These are phyloP conservation scores for Pempheris klunzingeri DNA, from an alignment of 2,797 vertebrate species.

Conservation along the genomic window DNA sequence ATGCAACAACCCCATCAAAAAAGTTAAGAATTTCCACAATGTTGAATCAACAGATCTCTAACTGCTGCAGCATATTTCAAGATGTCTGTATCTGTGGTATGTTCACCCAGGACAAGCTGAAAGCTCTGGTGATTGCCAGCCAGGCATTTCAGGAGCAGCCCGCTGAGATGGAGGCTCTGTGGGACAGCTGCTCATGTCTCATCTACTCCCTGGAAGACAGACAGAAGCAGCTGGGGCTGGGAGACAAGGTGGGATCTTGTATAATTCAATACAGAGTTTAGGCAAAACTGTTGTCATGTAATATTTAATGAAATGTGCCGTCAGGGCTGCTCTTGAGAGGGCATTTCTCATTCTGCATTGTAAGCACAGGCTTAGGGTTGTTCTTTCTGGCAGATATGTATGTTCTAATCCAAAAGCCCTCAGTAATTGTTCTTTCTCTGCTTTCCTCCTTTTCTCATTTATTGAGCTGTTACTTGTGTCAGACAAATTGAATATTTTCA, in stretches of 20 bases:
- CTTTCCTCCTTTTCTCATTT: not conserved
- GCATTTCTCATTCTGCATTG: not conserved
- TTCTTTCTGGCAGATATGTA: not conserved
- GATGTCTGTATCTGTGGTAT: slow-evolving; percentile 22
- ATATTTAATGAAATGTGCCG: not conserved
- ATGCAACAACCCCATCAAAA: not conserved
- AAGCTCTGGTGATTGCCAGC: slow-evolving; percentile 88
- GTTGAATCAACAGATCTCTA: not conserved
- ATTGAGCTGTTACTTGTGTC: not conserved
- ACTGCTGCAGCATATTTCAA: not conserved
- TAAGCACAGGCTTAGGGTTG: not conserved
- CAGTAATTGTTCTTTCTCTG: not conserved
- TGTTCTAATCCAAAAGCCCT: not conserved
- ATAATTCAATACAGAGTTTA: slow-evolving; percentile 12
- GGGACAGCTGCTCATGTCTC: slow-evolving; percentile 86
- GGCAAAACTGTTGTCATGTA: not conserved
- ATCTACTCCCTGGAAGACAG: slow-evolving; percentile 90
- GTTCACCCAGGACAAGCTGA: slow-evolving; percentile 89
- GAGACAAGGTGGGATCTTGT: slow-evolving; percentile 84
- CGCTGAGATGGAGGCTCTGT: slow-evolving; percentile 85
- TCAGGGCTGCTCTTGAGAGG: not conserved
- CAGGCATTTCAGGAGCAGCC: slow-evolving; percentile 87
- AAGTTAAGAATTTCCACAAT: not conserved
- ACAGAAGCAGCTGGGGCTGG: slow-evolving; percentile 91
- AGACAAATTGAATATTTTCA: not conserved